A percentile compares a stretch with the other conserved stretches of the same genome.
phyloP scores from a whole-genome alignment of 1,140 invertebrate genomes.

The Pseudomyrmex dendroicus region DNA sequence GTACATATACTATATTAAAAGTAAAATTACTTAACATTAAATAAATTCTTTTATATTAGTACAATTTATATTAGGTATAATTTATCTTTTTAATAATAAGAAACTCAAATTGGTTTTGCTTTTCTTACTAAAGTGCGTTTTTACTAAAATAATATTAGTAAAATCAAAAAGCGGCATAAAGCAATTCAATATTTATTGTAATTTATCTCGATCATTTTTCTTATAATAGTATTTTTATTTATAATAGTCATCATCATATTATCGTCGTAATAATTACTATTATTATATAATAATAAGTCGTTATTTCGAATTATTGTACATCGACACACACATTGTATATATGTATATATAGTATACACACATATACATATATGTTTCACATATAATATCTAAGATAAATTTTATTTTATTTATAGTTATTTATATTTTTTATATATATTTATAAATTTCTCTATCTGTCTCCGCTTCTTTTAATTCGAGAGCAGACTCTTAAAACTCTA shows the following conservation, averaged over 20 bases:
- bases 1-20: no score
- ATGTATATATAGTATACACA: slow-evolving; percentile 80
- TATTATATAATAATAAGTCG: slow-evolving; percentile 83
- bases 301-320: slow-evolving; percentile 84
- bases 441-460: slow-evolving; percentile 82
- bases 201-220: slow-evolving; percentile 53
- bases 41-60: no score
- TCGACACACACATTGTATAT: slow-evolving; percentile 84
- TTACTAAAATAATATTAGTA: neutral
- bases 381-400: slow-evolving; percentile 35
- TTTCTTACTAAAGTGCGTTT: no score
- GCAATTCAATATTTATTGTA: slow-evolving; percentile 58
- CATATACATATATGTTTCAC: slow-evolving; percentile 65
- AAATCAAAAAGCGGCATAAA: slow-evolving; percentile 23
- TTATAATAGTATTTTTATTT: slow-evolving; percentile 68
- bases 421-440: slow-evolving; percentile 68
- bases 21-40: no score
- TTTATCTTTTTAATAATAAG: no score
- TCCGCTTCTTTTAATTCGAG: slow-evolving; percentile 74
- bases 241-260: slow-evolving; percentile 64
- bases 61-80: no score
- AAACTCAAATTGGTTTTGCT: no score
- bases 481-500: slow-evolving; percentile 78
- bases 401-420: slow-evolving; percentile 83
- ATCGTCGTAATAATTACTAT: slow-evolving; percentile 73